phyloP scores from a whole-genome alignment of 2,888 invertebrate species.

The Trichogramma evanescens region DNA sequence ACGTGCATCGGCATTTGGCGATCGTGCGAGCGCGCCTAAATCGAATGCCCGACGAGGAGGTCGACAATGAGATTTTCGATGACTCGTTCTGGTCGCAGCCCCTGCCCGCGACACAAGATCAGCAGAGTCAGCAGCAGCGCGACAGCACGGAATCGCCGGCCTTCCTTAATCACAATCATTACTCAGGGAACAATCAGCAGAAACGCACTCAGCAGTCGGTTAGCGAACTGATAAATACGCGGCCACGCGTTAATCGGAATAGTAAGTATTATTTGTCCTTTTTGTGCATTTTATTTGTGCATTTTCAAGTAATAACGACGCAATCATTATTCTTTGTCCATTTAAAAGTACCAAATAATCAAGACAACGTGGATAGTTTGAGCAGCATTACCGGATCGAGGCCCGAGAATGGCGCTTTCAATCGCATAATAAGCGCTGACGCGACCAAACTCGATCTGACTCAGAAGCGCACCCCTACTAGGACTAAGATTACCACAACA shows the following conservation, averaged over 20 bases:
- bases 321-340: too few species aligned
- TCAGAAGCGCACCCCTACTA: conserved; percentile 29
- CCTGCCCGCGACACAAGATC: conserved; percentile 1
- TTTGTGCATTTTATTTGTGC: neutral
- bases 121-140: conserved; percentile 4
- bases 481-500: conserved; percentile 26
- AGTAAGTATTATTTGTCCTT: conserved; percentile 6
- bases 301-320: neutral
- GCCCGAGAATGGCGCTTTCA: conserved; percentile 29
- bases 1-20: conserved; percentile 81
- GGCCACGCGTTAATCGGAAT: conserved; percentile 11
- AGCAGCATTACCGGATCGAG: conserved; percentile 12
- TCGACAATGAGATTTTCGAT: conserved; percentile 33
- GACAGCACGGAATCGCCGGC: conserved; percentile 13
- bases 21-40: conserved; percentile 71
- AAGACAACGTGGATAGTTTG: conserved; percentile 10
- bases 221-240: conserved; percentile 11
- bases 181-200: conserved; percentile 30
- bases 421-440: conserved; percentile 33
- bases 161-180: conserved; percentile 40
- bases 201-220: neutral
- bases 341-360: too few species aligned
- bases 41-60: conserved; percentile 39
- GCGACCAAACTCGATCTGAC: conserved; percentile 36
- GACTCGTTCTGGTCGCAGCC: conserved; percentile 34